phyloP scores from a whole-genome alignment of 2,797 vertebrate species.

The Artibeus jamaicensis region DNA sequence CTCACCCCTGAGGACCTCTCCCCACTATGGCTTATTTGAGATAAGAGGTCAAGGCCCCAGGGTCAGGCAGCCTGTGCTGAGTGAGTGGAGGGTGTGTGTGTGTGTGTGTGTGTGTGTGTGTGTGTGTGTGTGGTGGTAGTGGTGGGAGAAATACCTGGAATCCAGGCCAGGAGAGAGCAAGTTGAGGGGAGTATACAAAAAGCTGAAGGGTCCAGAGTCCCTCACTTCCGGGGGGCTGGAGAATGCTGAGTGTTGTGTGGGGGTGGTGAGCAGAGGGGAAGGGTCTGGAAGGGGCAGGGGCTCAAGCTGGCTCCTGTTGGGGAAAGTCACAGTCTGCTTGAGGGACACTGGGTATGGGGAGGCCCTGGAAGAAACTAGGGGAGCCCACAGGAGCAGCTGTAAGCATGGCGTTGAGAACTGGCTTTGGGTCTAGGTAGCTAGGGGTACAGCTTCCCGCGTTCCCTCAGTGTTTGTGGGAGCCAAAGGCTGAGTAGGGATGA shows the following conservation, averaged over 20 bases:
- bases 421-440: not conserved
- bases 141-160: not conserved
- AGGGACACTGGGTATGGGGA: not conserved
- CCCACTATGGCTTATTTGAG: constrained; percentile 70
- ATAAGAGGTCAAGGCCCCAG: constrained; percentile 34
- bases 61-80: not conserved
- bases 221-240: not conserved
- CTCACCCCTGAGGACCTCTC: not conserved
- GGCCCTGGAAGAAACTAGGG: not conserved
- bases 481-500: not conserved
- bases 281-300: no score
- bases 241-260: not conserved
- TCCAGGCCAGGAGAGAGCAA: not conserved
- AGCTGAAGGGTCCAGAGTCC: not conserved
- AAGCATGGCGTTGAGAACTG: not conserved
- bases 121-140: no score
- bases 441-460: not conserved
- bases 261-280: not conserved
- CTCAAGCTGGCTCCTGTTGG: not conserved
- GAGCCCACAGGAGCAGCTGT: not conserved
- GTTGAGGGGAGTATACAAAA: not conserved
- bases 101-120: no score
- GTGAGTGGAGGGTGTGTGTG: not conserved
- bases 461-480: not conserved
- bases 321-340: not conserved